phyloP scores from a whole-genome alignment of 2,113 vertebrate species.

The Nematolebias whitei region DNA sequence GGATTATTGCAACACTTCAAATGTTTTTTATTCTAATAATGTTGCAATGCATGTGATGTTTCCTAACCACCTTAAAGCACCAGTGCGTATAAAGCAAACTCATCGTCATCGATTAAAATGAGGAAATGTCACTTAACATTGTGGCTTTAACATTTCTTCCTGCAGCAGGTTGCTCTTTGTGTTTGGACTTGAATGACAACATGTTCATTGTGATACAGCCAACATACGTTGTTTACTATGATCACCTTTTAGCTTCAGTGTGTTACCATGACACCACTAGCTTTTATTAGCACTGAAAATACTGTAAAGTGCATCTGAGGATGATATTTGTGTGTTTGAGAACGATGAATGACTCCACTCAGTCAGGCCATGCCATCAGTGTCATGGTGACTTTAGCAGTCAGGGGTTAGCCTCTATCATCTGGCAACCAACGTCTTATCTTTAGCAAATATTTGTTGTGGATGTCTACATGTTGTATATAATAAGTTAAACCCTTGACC shows the following conservation, averaged over 20 bases:
- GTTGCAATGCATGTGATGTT: not conserved
- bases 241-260: not conserved
- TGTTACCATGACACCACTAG: not conserved
- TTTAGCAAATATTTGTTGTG: too few relatives aligned
- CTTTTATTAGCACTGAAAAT: slow-evolving; percentile 7
- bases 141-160: not conserved
- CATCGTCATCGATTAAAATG: not conserved
- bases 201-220: not conserved
- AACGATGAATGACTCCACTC: not conserved
- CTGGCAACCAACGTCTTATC: not conserved
- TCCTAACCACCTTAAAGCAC: not conserved
- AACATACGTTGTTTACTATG: slow-evolving; percentile 1
- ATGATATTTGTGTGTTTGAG: not conserved
- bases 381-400: not conserved
- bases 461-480: too few relatives aligned
- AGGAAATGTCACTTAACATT: not conserved
- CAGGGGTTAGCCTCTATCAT: too few relatives aligned
- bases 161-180: not conserved
- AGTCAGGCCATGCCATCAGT: not conserved
- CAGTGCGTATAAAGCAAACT: not conserved
- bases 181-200: slow-evolving; percentile 1
- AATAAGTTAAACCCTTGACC: too few relatives aligned
- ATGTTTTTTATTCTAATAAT: not conserved
- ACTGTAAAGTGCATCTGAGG: not conserved
- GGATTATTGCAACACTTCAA: not conserved